These are phyloP conservation scores for Bungarus multicinctus DNA, from an alignment of 2,113 vertebrate genomes.

Conservation along the genomic window DNA sequence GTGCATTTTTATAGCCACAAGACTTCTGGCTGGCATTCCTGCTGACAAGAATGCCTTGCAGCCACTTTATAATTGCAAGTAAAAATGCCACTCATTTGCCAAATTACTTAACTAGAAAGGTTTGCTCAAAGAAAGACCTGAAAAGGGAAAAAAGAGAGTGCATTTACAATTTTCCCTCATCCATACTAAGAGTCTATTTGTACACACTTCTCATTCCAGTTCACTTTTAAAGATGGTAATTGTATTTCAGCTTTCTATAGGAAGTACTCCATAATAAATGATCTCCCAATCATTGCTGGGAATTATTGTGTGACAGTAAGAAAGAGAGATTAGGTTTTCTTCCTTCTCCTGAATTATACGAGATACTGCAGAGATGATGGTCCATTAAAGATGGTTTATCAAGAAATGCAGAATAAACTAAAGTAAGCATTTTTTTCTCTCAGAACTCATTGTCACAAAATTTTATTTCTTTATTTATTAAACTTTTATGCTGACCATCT, in stretches of 20 bases:
- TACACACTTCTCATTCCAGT: conserved; percentile 39
- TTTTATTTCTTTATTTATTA: neutral
- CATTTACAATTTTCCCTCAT: neutral
- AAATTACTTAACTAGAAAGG: conserved; percentile 51
- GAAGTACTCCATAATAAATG: conserved; percentile 25
- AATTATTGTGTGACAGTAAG: conserved; percentile 16
- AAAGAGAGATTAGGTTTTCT: conserved; percentile 23
- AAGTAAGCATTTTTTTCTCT: conserved; percentile 1
- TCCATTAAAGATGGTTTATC: neutral
- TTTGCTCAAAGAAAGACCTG: conserved; percentile 46
- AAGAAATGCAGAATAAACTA: neutral
- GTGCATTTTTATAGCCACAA: conserved; percentile 31
- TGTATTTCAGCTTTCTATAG: neutral
- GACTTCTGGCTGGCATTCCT: conserved; percentile 39
- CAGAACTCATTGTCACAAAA: neutral
- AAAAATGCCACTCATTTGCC: conserved; percentile 43
- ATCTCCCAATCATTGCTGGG: neutral
- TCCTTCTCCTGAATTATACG: conserved; percentile 15
- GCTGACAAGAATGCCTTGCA: conserved; percentile 48
- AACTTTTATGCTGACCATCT: neutral
- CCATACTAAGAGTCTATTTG: neutral
- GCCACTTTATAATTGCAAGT: conserved; percentile 49
- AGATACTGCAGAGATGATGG: neutral
- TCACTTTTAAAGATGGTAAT: conserved; percentile 14
- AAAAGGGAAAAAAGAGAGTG: neutral